Evolutionary conservation across 1,140 invertebrate genomes (phyloP), one percentile per base, ranked within the genome.

Genomic region (Neoseiulus cucumeris): DNA sequence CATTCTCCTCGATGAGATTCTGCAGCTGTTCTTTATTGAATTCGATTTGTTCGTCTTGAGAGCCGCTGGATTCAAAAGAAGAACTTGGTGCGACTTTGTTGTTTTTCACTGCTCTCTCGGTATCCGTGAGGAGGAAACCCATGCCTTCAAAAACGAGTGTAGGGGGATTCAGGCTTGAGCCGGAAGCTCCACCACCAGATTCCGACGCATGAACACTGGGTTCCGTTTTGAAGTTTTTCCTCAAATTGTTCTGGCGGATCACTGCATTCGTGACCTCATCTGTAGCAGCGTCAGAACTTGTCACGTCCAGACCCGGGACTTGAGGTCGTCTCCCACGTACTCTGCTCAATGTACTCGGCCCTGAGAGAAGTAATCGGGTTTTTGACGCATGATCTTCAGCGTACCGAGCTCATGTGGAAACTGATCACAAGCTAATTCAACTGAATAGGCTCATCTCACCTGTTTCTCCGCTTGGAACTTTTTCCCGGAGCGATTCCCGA

Each of bases 11-110:
- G 22, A 59, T 59, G 25, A 59, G 51, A 25, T 25, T 25, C 22
- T 59, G 51, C 22, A 59, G 51, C 51, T 59, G 51, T 59, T 59
- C 51, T 33, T 59, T 59, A 33, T 59, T 59, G 22, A 59, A 59
- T 25, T 59, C 51, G 14, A 59, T 9, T 2, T n/a, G 17, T 20
- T 59, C 51, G 4, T 20, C 33, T 4, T 5, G 18, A 33, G 25
- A 29, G 14, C 25, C 17, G 14, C 25, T 20, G 6, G 51, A 59
- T 1, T 59, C 51, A 20, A 59, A 59, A 1, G 51, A 59, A 2
- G 51, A 59, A 59, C n/a, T 25, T 39, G 33, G 9, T 39, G 33
- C 4, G 33, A 4, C 9, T 14, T 59, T 29, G 51, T 29, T 29
- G 33, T 59, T 33, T 25, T 59, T 59, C 25, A 59, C 51, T 25